phyloP scores from a whole-genome alignment of 2,888 invertebrate species.

The Ashinkailepas kermadecensis region DNA sequence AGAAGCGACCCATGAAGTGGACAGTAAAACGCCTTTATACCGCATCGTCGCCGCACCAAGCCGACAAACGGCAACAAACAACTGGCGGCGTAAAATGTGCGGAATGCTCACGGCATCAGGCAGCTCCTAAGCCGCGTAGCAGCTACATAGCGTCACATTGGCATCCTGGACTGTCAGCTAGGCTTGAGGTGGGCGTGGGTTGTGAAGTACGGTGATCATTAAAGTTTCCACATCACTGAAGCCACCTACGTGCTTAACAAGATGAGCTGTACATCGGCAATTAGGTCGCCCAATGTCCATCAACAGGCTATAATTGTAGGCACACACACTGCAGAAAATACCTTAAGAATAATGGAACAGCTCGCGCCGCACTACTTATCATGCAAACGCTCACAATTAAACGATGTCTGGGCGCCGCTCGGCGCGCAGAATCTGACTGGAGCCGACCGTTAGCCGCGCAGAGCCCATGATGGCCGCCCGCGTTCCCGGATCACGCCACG shows the following conservation, averaged over 20 bases:
- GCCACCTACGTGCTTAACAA: not conserved
- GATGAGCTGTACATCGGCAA: not conserved
- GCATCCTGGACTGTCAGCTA: no score
- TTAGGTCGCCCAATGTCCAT: not conserved
- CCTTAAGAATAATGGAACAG: not conserved
- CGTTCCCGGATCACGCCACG: constrained; percentile 14
- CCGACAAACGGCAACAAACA: not conserved
- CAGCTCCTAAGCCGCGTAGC: no score
- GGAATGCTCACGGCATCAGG: not conserved
- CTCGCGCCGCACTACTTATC: not conserved
- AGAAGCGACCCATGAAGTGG: not conserved
- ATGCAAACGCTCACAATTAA: not conserved
- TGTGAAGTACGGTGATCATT: no score
- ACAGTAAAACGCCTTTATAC: constrained; percentile 3
- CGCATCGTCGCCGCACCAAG: not conserved
- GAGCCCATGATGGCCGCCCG: constrained; percentile 7
- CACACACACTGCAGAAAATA: not conserved
- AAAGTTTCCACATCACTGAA: no score
- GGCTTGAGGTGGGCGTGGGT: no score
- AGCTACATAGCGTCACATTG: no score
- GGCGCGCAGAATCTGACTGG: not conserved
- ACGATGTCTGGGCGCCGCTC: not conserved
- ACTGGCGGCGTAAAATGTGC: not conserved
- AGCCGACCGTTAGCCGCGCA: not conserved
- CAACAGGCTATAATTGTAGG: not conserved